Base-by-base conservation (phyloP, 2,888 invertebrate species). In the Harpagoxenus sublaevis region DNA sequence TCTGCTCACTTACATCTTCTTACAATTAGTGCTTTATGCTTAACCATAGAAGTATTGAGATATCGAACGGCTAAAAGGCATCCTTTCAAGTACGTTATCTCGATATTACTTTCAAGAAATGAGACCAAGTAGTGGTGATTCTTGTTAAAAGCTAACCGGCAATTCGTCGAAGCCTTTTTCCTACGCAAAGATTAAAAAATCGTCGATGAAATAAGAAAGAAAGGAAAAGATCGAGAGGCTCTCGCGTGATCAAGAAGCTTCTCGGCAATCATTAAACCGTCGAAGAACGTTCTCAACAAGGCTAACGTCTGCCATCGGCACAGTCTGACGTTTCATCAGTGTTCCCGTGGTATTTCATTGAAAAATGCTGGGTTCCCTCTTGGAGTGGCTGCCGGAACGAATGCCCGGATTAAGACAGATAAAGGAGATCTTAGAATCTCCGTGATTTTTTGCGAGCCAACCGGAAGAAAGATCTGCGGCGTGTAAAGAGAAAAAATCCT, bases 361-460 rank as follows among this genome's bases (percentile, higher is more conserved):
- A 90, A 91, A 90, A 91, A 92, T 90, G 86, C 86, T 88, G 83
- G 85, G 66, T 73, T 74, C 83, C 18, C 51, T 68, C 45, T 15
- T 31, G 42, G 15, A 12, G 23, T 68, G 15, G 51, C 51, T 63
- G 71, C 42, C 83, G 78, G 77, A 91, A 93, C 90, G 92, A 92
- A 93, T 93, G 92, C 90, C 88, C 84, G 90, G 92, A 92, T 93
- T 92, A 93, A 90, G 90, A 86, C 86, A 83, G 89, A 90, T 90
- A 89, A 90, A 89, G 88, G 87, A 86, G 88, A 89, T 91, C 90
- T 87, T 88, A 39, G 79, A 83, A 83, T 84, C 87, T 75, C 84
- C 75, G 87, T 84, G 88, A 89, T 90, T 89, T 89, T 89, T 88
- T 85, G 57, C 71, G 60, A 75, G 39, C 8, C 18, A 62, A 79